Evolutionary conservation across 2,888 invertebrate species (phyloP).

Genomic region (Diachrysia chrysitis): DNA sequence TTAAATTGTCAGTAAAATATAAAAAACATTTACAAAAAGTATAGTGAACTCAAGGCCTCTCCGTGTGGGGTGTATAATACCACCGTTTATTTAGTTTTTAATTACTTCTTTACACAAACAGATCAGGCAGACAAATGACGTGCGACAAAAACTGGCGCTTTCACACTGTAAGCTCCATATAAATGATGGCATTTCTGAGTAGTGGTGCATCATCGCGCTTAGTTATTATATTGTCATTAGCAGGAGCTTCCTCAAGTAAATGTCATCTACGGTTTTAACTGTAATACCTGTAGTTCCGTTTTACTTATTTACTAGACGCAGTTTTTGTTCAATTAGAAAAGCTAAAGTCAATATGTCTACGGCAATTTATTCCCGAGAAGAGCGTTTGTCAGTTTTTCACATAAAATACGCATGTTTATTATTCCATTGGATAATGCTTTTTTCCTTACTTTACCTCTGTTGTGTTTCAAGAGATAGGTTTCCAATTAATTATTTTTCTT

Average conservation of each 20-base stretch:
- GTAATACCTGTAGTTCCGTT: constrained; percentile 43
- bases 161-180: constrained; percentile 53
- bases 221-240: constrained; percentile 53
- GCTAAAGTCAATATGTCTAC: too few relatives aligned
- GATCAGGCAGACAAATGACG: constrained; percentile 16
- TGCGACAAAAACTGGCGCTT: constrained; percentile 48
- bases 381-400: too few relatives aligned
- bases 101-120: background rate
- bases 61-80: background rate
- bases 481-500: too few relatives aligned
- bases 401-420: too few relatives aligned
- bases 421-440: too few relatives aligned
- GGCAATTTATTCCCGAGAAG: too few relatives aligned
- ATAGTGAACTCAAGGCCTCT: background rate
- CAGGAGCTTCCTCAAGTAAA: constrained; percentile 42
- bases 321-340: background rate
- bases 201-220: constrained; percentile 32
- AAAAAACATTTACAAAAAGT: background rate
- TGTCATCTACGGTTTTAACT: constrained; percentile 42
- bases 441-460: too few relatives aligned
- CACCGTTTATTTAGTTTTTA: constrained; percentile 9
- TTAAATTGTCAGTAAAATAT: too few relatives aligned
- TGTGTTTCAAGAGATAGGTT: too few relatives aligned
- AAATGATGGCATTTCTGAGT: constrained; percentile 53
- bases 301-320: constrained; percentile 10